These are phyloP conservation scores for Calidris pygmaea DNA, from an alignment of 2,113 vertebrate species.

Conservation along the genomic window DNA sequence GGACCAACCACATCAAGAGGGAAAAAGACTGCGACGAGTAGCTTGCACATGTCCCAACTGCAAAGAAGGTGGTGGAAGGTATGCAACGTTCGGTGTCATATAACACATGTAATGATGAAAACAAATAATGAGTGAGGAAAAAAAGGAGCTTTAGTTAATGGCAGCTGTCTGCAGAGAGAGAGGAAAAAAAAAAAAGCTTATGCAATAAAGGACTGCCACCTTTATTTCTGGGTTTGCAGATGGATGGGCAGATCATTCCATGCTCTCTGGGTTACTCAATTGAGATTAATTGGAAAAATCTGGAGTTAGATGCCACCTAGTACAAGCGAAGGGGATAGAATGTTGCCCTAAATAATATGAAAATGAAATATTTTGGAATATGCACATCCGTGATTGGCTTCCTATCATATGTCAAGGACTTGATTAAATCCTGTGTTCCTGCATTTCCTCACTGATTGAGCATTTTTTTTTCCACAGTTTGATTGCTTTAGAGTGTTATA, in stretches of 20 bases:
- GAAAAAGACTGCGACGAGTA: slow-evolving; percentile 94
- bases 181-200: neutral
- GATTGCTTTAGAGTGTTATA: neutral
- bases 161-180: neutral
- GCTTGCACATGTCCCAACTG: slow-evolving; percentile 99
- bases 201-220: neutral
- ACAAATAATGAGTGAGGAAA: neutral
- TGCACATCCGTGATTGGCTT: neutral
- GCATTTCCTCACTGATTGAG: slow-evolving; percentile 26
- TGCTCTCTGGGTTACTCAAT: neutral
- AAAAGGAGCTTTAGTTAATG: neutral
- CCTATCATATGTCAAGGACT: slow-evolving; percentile 8
- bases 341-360: neutral
- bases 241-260: neutral
- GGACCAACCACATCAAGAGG: slow-evolving; percentile 92
- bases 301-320: neutral
- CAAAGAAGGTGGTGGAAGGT: slow-evolving; percentile 98
- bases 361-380: slow-evolving; percentile 18
- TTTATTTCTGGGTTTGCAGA: neutral
- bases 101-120: neutral
- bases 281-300: neutral
- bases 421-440: slow-evolving; percentile 19
- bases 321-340: neutral
- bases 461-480: neutral
- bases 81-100: slow-evolving; percentile 29